A percentile compares a stretch with the other conserved stretches of the same genome.
Conservation (phyloP, 2,888 invertebrate species). For the Polymixis lichenea region DNA sequence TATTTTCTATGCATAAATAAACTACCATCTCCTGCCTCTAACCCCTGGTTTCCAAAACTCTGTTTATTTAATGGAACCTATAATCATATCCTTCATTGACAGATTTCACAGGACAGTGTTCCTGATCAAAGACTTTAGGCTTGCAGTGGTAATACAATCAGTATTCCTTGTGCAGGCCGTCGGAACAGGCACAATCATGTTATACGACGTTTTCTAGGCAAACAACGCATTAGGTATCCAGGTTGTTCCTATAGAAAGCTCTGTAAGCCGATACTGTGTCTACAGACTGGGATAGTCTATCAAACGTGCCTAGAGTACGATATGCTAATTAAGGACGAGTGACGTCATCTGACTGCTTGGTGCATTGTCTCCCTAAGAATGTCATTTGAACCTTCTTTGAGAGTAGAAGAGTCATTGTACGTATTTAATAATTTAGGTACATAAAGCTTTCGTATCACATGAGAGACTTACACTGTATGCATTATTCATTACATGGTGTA, state of each 20-base stretch:
- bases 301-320: conserved; percentile 47
- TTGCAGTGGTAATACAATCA: background rate
- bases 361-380: background rate
- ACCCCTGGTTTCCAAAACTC: background rate
- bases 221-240: conserved; percentile 33
- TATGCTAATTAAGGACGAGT: conserved; percentile 25
- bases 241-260: conserved; percentile 31
- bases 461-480: no score
- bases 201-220: background rate
- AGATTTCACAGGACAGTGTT: background rate
- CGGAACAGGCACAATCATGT: conserved; percentile 1
- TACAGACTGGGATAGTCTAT: conserved; percentile 25
- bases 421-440: no score
- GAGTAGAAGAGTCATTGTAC: background rate
- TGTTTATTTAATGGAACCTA: background rate
- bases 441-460: no score
- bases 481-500: no score
- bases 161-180: background rate
- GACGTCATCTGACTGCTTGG: conserved; percentile 4
- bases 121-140: background rate
- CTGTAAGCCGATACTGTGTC: conserved; percentile 9
- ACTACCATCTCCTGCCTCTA: background rate
- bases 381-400: background rate
- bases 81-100: background rate
- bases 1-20: background rate